Percentiles rank a stretch among this genome's conserved stretches.
Evolutionary conservation across 2,888 invertebrate genomes (phyloP).

Genomic region (Sesia bembeciformis): DNA sequence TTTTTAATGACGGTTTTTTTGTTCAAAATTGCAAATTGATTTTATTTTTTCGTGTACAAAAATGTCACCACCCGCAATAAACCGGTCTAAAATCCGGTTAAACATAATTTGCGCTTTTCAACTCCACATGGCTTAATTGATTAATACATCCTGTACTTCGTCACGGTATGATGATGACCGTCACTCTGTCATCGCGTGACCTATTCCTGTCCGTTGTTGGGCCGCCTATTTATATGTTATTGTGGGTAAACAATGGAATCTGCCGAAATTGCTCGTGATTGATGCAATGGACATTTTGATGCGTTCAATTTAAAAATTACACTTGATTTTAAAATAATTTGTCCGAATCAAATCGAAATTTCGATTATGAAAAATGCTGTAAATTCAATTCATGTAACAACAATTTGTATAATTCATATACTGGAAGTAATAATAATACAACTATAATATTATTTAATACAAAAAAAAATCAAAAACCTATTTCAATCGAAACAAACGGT

Average conservation of each 20-base stretch:
- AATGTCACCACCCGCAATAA: slow-evolving; percentile 13
- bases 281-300: too few relatives aligned
- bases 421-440: too few relatives aligned
- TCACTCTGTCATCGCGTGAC: slow-evolving; percentile 42
- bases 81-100: slow-evolving; percentile 20
- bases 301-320: too few relatives aligned
- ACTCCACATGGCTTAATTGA: slow-evolving; percentile 38
- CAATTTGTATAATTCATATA: too few relatives aligned
- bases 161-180: slow-evolving; percentile 20
- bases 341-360: too few relatives aligned
- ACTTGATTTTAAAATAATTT: too few relatives aligned
- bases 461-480: too few relatives aligned
- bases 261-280: too few relatives aligned
- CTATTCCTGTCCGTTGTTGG: slow-evolving; percentile 29
- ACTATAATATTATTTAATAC: too few relatives aligned
- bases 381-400: too few relatives aligned
- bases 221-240: slow-evolving; percentile 14
- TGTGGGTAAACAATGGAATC: not conserved
- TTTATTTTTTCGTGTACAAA: slow-evolving; percentile 3
- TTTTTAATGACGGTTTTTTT: not conserved
- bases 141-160: slow-evolving; percentile 35
- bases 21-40: not conserved
- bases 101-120: slow-evolving; percentile 35
- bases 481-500: too few relatives aligned
- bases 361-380: too few relatives aligned